These are phyloP conservation scores for Brachionus manjavacas DNA, from an alignment of 1,140 invertebrate species.

Conservation along the genomic window DNA sequence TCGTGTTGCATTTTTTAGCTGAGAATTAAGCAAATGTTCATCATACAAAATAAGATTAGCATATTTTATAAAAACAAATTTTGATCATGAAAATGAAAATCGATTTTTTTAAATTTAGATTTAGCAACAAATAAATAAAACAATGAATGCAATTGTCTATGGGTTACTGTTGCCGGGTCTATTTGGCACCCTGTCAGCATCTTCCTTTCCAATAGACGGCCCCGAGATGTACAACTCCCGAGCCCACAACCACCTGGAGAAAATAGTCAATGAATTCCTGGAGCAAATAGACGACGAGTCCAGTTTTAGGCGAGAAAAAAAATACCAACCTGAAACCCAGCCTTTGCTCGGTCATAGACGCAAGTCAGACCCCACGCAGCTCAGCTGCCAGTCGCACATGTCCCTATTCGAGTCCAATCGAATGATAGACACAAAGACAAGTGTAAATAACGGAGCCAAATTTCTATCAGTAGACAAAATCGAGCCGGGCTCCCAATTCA, in stretches of 20 bases:
- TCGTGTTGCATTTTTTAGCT: no score
- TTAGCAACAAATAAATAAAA: not conserved
- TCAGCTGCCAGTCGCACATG: not conserved
- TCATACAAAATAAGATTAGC: no score
- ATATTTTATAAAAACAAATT: no score
- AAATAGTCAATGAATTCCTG: not conserved
- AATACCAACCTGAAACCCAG: not conserved
- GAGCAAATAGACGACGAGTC: not conserved
- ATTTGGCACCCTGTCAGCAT: not conserved
- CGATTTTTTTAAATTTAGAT: not conserved
- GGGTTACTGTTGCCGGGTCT: not conserved
- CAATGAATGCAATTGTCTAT: not conserved
- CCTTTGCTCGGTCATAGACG: not conserved
- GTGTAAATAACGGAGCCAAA: not conserved
- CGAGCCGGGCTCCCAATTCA: not conserved
- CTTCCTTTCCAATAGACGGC: not conserved
- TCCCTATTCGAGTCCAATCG: not conserved
- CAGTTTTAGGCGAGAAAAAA: not conserved
- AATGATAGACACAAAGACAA: not conserved
- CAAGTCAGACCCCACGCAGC: not conserved
- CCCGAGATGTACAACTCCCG: not conserved
- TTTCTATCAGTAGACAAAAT: not conserved
- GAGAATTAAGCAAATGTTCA: no score
- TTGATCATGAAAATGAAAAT: not conserved
- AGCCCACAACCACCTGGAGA: not conserved